A percentile compares a stretch with the other conserved stretches of the same genome.
These are phyloP conservation scores for Diplodus sargus DNA, from an alignment of 2,797 vertebrate species.

Conservation along the genomic window DNA sequence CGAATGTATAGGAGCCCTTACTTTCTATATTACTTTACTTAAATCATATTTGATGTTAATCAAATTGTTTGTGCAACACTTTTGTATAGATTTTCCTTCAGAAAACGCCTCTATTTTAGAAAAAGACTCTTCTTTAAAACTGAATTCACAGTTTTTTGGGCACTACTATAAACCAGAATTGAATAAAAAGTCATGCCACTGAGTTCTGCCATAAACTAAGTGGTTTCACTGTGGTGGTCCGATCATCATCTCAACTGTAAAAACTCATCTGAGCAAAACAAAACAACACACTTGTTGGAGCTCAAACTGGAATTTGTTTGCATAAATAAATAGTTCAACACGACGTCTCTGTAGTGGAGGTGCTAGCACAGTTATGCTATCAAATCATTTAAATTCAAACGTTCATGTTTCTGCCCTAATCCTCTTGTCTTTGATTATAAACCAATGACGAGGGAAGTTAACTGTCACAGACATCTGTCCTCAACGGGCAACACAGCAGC, in stretches of 20 bases:
- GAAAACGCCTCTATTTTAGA: neutral
- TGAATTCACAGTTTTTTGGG: no score
- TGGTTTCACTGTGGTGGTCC: no score
- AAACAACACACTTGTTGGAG: neutral
- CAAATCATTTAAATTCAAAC: neutral
- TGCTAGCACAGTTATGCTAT: neutral
- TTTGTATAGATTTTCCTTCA: neutral
- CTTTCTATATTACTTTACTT: neutral
- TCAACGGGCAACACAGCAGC: conserved; percentile 14
- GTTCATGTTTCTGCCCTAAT: neutral
- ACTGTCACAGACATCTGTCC: conserved; percentile 18
- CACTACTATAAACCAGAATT: no score
- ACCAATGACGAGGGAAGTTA: no score
- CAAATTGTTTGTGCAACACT: neutral
- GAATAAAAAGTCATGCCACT: no score
- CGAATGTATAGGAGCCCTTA: neutral
- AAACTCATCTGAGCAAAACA: no score
- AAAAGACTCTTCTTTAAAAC: no score
- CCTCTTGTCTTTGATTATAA: neutral
- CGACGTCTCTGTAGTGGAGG: neutral
- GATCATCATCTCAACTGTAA: no score
- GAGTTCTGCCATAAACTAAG: no score
- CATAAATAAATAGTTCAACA: neutral
- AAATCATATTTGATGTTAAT: neutral
- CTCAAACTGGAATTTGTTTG: neutral